Base-by-base conservation (phyloP, 1,140 invertebrate genomes). In the Lepidurus arcticus region DNA sequence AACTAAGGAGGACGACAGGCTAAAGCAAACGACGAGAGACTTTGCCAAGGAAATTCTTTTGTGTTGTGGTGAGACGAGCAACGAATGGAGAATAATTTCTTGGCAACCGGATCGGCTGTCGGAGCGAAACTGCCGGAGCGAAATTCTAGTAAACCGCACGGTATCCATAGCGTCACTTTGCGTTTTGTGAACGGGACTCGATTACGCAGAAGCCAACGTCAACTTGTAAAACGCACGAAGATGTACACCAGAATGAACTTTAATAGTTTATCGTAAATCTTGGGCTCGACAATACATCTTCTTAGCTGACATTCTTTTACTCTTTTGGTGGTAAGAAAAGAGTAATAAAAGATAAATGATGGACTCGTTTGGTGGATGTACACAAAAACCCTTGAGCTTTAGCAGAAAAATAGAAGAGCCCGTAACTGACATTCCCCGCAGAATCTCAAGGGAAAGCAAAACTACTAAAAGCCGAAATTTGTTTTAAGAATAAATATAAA, bases 141-240 rank as follows among this genome's bases (percentile, higher is more conserved):
- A 65, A 47, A 65, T 65, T 65, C 53, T 16, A 65, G 53, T 65
- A 65, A 65, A 65, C 53, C 53, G 8, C 53, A 7, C 16, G 16
- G 21, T 13, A 13, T 13, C 21, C 53, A 65, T 65, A 21, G 53
- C 53, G 16, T 65, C n/a, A 65, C 53, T 65, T 65, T 4, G 53
- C 53, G 13, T 65, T 47, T 65, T 65, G 53, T 65, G 53, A 65
- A 65, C 34, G 53, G 4, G 53, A 65, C 53, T 65, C 53, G 53
- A 65, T 65, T 65, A 65, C 53, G 53, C 53, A 65, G 53, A 65
- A 65, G 53, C 53, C 53, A 65, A 65, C 53, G 53, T n/a, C 53
- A 5, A 65, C 53, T 65, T 65, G 53, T 21, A 65, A 65, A 7
- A 13, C 16, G 16, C 16, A 47, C 45, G 16, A 65, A 13, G 34